Evolutionary conservation across 2,888 invertebrate species (phyloP).

Genomic region (Lingula anatina): DNA sequence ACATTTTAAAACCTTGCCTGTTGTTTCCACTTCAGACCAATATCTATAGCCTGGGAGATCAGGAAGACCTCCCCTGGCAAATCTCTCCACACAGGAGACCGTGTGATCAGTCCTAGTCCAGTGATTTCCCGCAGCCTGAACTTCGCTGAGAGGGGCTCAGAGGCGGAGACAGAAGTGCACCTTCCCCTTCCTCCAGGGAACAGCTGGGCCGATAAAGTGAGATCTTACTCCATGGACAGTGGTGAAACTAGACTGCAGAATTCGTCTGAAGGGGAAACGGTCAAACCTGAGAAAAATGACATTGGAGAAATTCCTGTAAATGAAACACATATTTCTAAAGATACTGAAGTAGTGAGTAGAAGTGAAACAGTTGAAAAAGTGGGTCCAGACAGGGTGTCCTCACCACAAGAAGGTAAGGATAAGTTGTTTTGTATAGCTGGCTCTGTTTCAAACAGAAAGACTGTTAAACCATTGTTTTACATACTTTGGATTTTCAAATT

Average conservation of each 20-base stretch:
- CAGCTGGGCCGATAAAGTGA: slow-evolving; percentile 55
- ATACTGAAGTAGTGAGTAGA: no score
- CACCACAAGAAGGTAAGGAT: no score
- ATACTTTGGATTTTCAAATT: no score
- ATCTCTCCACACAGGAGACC: slow-evolving; percentile 18
- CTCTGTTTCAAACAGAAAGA: no score
- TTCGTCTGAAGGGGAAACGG: background rate
- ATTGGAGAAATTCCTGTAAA: background rate
- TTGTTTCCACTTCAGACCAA: slow-evolving; percentile 60
- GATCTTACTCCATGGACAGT: no score
- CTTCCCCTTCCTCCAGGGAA: slow-evolving; percentile 23
- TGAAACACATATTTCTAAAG: no score
- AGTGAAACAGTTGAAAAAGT: no score
- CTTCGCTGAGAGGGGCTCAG: no score
- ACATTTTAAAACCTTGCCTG: no score
- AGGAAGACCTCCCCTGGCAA: slow-evolving; percentile 67
- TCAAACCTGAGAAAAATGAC: background rate
- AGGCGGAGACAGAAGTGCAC: background rate
- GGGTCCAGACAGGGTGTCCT: no score
- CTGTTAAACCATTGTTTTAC: background rate
- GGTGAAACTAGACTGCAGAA: no score
- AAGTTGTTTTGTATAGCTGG: no score
- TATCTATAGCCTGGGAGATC: slow-evolving; percentile 92
- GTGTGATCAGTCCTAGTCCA: slow-evolving; percentile 24
- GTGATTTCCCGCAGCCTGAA: slow-evolving; percentile 27